These are phyloP conservation scores for Ceyx cyanopectus DNA, from an alignment of 2,113 vertebrate genomes.

Conservation along the genomic window DNA sequence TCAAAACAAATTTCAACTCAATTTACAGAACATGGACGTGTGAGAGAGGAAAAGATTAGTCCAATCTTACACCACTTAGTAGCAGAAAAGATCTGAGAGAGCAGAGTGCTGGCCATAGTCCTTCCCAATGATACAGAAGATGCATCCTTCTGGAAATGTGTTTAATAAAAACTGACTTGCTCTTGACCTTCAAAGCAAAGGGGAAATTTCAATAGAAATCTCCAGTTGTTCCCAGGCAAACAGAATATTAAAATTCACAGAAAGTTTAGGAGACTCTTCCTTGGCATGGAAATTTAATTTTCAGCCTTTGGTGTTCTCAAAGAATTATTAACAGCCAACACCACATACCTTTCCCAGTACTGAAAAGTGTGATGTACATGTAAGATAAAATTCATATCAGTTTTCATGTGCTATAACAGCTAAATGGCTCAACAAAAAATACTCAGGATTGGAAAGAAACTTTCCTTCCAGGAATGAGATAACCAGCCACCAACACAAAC, in stretches of 20 bases:
- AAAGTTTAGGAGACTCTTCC: neutral
- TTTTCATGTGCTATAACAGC: neutral
- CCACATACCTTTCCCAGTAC: neutral
- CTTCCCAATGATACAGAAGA: neutral
- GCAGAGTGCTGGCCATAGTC: neutral
- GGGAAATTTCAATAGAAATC: neutral
- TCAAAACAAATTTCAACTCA: constrained; percentile 42
- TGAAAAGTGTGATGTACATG: neutral
- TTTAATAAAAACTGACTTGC: neutral
- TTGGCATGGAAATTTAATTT: neutral
- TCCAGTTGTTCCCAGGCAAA: neutral
- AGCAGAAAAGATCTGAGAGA: neutral
- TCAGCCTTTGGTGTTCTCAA: neutral
- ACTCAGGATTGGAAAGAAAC: neutral
- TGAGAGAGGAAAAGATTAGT: constrained; percentile 39
- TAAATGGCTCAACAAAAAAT: neutral
- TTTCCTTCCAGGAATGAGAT: neutral
- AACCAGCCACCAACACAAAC: neutral
- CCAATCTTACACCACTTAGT: constrained; percentile 23
- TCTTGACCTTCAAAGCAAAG: neutral
- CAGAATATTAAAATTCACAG: neutral
- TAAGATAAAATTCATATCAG: neutral
- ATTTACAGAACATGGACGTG: neutral
- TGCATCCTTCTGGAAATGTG: neutral
- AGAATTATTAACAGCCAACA: neutral